phyloP scores from a whole-genome alignment of 2,113 vertebrate species.

The Pyrgilauda ruficollis region DNA sequence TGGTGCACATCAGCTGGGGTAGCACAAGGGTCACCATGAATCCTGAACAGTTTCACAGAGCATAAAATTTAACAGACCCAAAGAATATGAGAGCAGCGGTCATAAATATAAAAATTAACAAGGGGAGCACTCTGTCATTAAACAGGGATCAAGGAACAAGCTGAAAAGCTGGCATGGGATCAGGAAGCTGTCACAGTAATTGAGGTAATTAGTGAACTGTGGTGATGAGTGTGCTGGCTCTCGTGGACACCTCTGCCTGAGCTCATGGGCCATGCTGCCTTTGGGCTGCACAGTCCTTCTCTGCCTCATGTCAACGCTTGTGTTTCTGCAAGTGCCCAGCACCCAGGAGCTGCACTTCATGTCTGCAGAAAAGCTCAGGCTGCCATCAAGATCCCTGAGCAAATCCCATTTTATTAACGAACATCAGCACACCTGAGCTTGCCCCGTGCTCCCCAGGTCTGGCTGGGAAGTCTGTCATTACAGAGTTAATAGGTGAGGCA shows the following conservation, averaged over 20 bases:
- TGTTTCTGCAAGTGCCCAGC: neutral
- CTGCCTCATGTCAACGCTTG: accelerated
- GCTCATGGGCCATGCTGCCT: neutral
- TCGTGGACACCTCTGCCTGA: accelerated
- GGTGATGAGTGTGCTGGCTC: neutral
- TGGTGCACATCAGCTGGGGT: neutral
- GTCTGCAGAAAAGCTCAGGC: neutral
- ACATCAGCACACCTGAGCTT: neutral
- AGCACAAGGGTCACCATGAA: neutral
- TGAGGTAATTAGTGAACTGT: neutral
- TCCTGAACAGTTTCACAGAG: neutral
- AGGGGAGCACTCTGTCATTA: neutral
- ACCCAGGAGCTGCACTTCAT: neutral
- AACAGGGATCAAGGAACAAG: slow-evolving; percentile 4
- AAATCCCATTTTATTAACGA: neutral
- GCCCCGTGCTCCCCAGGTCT: neutral
- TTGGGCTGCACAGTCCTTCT: neutral
- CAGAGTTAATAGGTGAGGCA: neutral
- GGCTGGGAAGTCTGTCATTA: neutral
- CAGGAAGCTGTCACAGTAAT: neutral
- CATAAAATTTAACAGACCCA: slow-evolving; percentile 55
- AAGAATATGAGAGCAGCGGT: neutral
- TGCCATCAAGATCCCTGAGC: neutral
- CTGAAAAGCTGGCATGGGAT: neutral
- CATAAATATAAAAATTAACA: slow-evolving; percentile 61